A percentile compares a stretch with the other conserved stretches of the same genome.
phyloP scores from a whole-genome alignment of 2,797 vertebrate genomes.

The Silurus lanzhouensis region DNA sequence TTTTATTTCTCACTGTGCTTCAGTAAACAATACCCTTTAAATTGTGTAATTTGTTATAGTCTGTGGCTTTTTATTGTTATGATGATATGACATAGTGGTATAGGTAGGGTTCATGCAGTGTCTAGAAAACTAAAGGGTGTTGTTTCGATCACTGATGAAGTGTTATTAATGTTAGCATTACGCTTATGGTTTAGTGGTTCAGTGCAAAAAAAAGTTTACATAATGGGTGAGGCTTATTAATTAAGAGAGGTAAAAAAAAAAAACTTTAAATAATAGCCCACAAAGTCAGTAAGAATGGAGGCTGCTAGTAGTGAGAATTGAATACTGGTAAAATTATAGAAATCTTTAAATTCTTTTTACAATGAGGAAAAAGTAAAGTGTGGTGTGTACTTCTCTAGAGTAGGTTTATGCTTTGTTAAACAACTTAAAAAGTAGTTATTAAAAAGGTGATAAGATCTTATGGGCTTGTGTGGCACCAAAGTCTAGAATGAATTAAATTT shows the following conservation, averaged over 20 bases:
- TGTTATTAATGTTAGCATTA: conserved; percentile 22
- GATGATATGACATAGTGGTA: neutral
- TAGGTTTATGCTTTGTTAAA: neutral
- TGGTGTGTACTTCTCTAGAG: neutral
- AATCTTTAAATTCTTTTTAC: neutral
- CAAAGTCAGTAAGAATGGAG: neutral
- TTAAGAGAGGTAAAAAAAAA: neutral
- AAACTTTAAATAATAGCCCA: neutral
- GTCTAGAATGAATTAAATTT: neutral
- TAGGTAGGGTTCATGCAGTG: neutral
- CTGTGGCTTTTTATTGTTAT: neutral
- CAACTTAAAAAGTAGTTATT: neutral
- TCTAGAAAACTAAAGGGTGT: neutral
- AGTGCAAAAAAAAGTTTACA: conserved; percentile 37
- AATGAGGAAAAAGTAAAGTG: neutral
- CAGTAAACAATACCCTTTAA: neutral
- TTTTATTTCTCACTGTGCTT: neutral
- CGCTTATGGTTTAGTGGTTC: conserved; percentile 31
- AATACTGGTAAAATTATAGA: neutral
- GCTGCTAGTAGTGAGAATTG: neutral
- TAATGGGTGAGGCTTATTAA: conserved; percentile 54
- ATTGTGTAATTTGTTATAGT: neutral
- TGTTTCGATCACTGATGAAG: neutral
- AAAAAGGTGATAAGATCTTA: neutral
- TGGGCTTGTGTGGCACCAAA: no score